Evolutionary conservation across 2,113 vertebrate species (phyloP), one percentile per base, ranked within the genome.

Genomic region (Nothobranchius kuhntae): DNA sequence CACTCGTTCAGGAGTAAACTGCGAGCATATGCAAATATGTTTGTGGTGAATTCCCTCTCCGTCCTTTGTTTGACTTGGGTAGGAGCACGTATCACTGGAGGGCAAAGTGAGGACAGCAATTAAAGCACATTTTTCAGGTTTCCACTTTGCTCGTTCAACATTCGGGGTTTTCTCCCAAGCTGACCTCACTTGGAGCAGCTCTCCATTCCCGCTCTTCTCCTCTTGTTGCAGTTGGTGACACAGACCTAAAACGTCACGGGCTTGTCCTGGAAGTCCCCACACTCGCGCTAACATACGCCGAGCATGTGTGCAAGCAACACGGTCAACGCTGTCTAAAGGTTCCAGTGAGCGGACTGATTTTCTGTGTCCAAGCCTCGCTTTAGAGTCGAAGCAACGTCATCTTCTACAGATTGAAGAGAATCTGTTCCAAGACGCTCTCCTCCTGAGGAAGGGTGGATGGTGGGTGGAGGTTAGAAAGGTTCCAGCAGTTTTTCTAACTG

Each of bases 21-120:
- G 73, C 55, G 67, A 77, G 76, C 65, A 48, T 65, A 90, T 87
- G 87, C 89, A 90, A 88, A 90, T 89, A 61, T 78, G 81, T 88
- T 83, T 82, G 80, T 59, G 65, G 53, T 58, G 70, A 74, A 78
- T 79, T 82, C 60, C 38, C 82, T 69, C 71, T 38, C 44, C 17
- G 82, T 57, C 82, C 86, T 83, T 72, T 71, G 81, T 80, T 73
- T 88, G 84, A 87, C 87, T 86, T 66, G 13, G 61, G 60, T 71
- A 51, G 58, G 38, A 84, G 86, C 89, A 88, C 85, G 76, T 67
- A 77, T 71, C 2, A 30, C 73, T 64, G 52, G 68, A 87, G 89
- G 89, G 84, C 89, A 84, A 50, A 54, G 70, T 2, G 73, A 89
- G 87, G 90, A 80, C 89, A 80, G 72, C 77, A 40, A 87, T 82